Percentiles rank a stretch among this genome's conserved stretches.
Evolutionary conservation across 2,888 invertebrate species (phyloP).

Genomic region (Pycnomerus fuliginosus): DNA sequence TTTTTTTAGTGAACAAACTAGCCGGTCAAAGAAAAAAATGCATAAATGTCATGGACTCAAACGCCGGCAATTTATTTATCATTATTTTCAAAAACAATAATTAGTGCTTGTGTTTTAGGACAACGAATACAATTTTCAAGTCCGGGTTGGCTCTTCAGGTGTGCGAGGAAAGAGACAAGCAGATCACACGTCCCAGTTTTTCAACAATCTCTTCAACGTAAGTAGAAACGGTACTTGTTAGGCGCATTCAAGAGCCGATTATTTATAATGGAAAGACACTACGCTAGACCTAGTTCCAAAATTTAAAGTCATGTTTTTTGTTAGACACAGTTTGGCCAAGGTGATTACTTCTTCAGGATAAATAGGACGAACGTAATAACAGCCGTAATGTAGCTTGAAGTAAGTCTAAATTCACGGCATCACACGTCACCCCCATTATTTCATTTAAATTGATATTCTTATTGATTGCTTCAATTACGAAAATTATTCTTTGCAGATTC

Average conservation of each 20-base stretch:
- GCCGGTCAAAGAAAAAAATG: no score
- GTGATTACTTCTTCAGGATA: constrained; percentile 39
- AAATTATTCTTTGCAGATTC: constrained; percentile 42
- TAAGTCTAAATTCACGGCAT: constrained; percentile 26
- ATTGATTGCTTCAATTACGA: no score
- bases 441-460: no score
- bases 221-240: constrained; percentile 32
- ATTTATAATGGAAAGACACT: no score
- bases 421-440: constrained; percentile 2
- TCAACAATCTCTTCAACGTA: constrained; percentile 50
- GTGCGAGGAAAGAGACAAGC: constrained; percentile 43
- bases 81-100: no score
- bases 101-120: constrained; percentile 40
- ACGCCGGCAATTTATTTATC: no score
- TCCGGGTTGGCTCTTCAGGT: constrained; percentile 36
- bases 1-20: no score
- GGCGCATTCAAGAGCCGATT: no score
- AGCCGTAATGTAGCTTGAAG: constrained; percentile 40
- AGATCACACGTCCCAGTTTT: constrained; percentile 43
- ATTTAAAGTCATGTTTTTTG: background rate
- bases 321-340: constrained; percentile 28
- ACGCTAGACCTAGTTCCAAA: no score
- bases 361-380: constrained; percentile 40
- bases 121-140: constrained; percentile 40
- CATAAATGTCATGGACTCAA: no score